phyloP scores from a whole-genome alignment of 2,113 vertebrate species.

The Piprites chloris region DNA sequence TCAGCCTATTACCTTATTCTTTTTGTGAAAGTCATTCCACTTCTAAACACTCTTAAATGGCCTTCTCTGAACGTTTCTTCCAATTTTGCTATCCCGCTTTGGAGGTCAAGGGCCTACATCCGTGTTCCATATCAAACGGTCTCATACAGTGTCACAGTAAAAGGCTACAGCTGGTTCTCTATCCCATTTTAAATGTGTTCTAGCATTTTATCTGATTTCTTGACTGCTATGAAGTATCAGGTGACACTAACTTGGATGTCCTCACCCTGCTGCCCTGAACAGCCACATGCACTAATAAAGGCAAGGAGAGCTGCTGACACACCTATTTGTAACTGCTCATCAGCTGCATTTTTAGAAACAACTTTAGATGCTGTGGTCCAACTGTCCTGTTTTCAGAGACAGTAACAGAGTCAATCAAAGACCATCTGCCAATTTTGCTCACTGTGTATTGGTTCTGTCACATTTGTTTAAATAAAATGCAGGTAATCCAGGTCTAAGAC shows the following conservation, averaged over 20 bases:
- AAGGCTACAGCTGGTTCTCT: neutral
- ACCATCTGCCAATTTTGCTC: neutral
- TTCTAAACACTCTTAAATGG: neutral
- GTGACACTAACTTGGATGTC: neutral
- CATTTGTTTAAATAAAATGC: neutral
- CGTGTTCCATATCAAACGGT: accelerated
- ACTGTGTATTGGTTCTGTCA: neutral
- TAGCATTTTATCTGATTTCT: neutral
- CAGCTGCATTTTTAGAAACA: neutral
- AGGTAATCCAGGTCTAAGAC: neutral
- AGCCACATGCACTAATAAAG: neutral
- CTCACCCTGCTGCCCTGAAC: neutral
- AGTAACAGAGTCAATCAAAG: neutral
- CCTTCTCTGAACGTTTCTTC: neutral
- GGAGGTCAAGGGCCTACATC: neutral
- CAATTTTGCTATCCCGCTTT: neutral
- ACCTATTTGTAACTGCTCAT: neutral
- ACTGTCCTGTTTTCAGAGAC: neutral
- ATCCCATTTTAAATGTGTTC: neutral
- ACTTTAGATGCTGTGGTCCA: neutral
- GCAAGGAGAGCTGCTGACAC: neutral
- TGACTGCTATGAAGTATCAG: neutral
- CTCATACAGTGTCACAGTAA: neutral
- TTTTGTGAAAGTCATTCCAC: neutral
- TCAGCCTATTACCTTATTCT: neutral